Conservation (phyloP, 1,140 invertebrate species). For the Coptotermes formosanus region DNA sequence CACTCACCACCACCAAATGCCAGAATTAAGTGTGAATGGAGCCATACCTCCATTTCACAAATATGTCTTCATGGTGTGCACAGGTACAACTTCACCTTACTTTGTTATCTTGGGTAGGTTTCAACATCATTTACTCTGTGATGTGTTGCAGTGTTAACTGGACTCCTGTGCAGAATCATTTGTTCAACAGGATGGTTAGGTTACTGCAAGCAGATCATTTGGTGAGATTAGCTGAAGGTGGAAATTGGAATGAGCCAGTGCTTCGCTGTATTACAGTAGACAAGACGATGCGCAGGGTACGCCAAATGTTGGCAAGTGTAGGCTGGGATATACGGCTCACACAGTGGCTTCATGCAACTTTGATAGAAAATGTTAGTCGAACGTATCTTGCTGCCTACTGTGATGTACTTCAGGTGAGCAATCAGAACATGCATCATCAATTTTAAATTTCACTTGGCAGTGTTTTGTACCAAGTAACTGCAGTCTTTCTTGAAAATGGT, state of each 20-base stretch:
- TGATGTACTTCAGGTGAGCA: conserved; percentile 65
- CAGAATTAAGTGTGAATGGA: too few relatives aligned
- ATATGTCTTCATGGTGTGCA: too few relatives aligned
- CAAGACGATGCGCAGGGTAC: conserved; percentile 65
- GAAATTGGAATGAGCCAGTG: conserved; percentile 62
- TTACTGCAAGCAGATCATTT: conserved; percentile 72
- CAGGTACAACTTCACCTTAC: too few relatives aligned
- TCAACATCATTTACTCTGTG: too few relatives aligned
- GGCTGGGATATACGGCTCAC: conserved; percentile 68
- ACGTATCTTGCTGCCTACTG: conserved; percentile 73
- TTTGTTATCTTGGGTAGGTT: too few relatives aligned
- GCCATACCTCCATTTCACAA: too few relatives aligned
- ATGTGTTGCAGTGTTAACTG: conserved; percentile 58
- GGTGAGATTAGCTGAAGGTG: conserved; percentile 59
- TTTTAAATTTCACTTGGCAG: not conserved
- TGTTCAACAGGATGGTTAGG: conserved; percentile 66
- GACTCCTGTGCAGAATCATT: conserved; percentile 60
- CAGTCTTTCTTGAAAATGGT: too few relatives aligned
- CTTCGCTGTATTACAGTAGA: conserved; percentile 67
- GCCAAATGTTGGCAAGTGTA: conserved; percentile 63
- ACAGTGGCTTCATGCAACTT: conserved; percentile 75
- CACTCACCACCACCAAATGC: too few relatives aligned
- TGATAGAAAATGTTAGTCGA: conserved; percentile 68
- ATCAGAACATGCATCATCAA: not conserved
- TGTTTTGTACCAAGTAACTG: too few relatives aligned